phyloP scores from a whole-genome alignment of 1,140 invertebrate genomes.

The Bursaphelenchus mucronatus region DNA sequence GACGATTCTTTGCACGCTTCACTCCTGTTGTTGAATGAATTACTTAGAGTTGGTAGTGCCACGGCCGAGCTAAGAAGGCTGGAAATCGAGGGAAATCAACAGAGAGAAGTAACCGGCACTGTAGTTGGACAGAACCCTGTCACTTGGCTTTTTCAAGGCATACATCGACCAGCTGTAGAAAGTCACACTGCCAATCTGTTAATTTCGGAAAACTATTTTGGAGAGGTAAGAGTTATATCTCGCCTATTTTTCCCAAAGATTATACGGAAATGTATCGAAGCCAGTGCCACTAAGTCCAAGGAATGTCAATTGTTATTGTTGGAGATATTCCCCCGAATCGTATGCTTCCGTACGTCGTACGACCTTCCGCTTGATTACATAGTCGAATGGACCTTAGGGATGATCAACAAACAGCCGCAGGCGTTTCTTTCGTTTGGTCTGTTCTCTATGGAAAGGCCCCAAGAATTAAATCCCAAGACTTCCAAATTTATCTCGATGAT shows the following conservation, averaged over 20 bases:
- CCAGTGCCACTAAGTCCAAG: constrained; percentile 70
- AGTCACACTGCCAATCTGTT: constrained; percentile 79
- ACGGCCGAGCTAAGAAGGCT: constrained; percentile 75
- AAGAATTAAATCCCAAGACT: constrained; percentile 49
- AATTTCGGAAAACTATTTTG: constrained; percentile 74
- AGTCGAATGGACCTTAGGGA: constrained; percentile 24
- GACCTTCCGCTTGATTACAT: constrained; percentile 17
- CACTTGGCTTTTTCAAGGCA: constrained; percentile 42
- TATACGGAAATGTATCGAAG: constrained; percentile 70
- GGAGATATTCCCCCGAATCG: constrained; percentile 83
- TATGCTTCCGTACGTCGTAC: constrained; percentile 75
- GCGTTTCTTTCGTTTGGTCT: constrained; percentile 40
- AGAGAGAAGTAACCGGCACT: constrained; percentile 22
- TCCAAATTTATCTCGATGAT: constrained; percentile 39
- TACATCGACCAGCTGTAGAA: constrained; percentile 65
- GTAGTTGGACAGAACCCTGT: constrained; percentile 48
- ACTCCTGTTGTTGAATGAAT: constrained; percentile 85
- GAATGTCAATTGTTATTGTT: constrained; percentile 83
- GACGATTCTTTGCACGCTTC: constrained; percentile 90
- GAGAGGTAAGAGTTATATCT: constrained; percentile 69
- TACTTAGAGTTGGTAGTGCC: constrained; percentile 83
- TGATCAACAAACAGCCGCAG: constrained; percentile 34
- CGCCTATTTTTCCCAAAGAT: constrained; percentile 52
- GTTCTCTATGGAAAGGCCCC: constrained; percentile 31
- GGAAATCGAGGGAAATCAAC: constrained; percentile 35